Evolutionary conservation across 1,140 invertebrate genomes (phyloP), one percentile per base, ranked within the genome.

Genomic region (Brachionus angularis): DNA sequence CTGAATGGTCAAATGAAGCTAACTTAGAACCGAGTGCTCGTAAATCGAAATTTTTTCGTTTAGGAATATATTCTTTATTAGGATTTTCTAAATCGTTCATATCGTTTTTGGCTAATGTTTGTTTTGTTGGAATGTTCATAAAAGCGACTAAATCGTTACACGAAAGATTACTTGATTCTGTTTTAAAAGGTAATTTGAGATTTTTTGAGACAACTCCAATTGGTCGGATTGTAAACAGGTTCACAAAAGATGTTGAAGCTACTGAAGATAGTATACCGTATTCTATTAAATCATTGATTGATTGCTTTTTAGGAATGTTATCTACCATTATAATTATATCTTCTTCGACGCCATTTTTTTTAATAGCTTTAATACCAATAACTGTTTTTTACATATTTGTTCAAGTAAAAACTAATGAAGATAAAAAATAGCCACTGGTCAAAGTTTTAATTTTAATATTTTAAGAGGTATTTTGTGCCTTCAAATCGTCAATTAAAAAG

Each of bases 401-500:
- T 25, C 70, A 69, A 69, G 64, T 69, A 46, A 29, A 21, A 47
- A 4, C 14, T 12, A 39, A 34, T 5, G 36, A 58, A 58, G 18
- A n/a, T 39, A 16, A 5, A 14, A 29, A 7, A 8, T 8, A 8
- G 7, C 14, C 7, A 8, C 14, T 39, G 7, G 14, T 39, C 7
- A 39, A 8, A 8, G 7, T 14, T 39, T n/a, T 52, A 27, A 52
- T 25, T 31, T 46, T 8, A 14, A 47, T 46, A 27, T 16, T 34
- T 61, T 74, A 27, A 58, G 44, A 7, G 64, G 7, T 62, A 42
- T 49, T 98, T 97, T 80, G 91, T 98, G 53, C 84, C 88, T 0
- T 91, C 93, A 0, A 96, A 93, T 1, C 82, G 95, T 27, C 95
- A 98, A 78, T 79, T 98, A 69, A 97, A 96, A 83, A 85, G 96